These are phyloP conservation scores for Mimachlamys varia DNA, from an alignment of 2,888 invertebrate species.

Conservation along the genomic window DNA sequence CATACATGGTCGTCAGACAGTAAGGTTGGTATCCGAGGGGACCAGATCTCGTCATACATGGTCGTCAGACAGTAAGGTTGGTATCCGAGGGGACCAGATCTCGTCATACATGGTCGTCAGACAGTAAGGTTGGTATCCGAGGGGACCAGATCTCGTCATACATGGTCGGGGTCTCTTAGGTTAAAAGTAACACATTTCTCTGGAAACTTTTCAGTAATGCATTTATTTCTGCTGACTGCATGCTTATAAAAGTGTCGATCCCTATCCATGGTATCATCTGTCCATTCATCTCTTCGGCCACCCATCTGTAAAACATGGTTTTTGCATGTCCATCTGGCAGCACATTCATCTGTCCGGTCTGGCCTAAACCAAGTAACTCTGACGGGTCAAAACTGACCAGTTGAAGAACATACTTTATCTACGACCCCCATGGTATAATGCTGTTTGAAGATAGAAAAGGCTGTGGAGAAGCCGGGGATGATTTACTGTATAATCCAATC, in stretches of 20 bases:
- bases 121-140: too few relatives aligned
- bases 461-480: not conserved
- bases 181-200: constrained; percentile 22
- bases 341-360: constrained; percentile 23
- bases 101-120: too few relatives aligned
- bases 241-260: constrained; percentile 23
- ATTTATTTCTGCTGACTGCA: constrained; percentile 33
- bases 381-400: constrained; percentile 19
- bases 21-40: too few relatives aligned
- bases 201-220: not conserved
- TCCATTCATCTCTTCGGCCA: not conserved
- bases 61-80: too few relatives aligned
- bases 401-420: not conserved
- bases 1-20: too few relatives aligned
- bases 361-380: not conserved
- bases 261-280: not conserved
- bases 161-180: not conserved
- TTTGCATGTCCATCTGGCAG: constrained; percentile 2
- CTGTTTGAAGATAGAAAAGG: constrained; percentile 1
- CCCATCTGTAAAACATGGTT: constrained; percentile 14
- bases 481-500: not conserved
- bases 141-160: not conserved
- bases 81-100: too few relatives aligned
- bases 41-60: too few relatives aligned
- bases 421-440: not conserved